Evolutionary conservation across 1,140 invertebrate genomes (phyloP).

Genomic region (Drosophila sucinea): DNA sequence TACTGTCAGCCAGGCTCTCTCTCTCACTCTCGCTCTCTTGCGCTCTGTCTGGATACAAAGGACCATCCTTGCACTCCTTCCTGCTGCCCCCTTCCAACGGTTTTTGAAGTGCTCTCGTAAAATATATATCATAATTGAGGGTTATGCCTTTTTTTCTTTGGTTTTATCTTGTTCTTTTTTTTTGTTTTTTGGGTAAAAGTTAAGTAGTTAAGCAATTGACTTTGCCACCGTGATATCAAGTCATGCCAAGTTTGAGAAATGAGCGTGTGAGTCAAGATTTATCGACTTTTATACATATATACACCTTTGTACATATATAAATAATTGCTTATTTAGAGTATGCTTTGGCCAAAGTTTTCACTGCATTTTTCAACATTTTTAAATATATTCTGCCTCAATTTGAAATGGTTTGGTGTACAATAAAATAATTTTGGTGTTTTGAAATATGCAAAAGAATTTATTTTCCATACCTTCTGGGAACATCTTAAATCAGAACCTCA

Average conservation of each 20-base stretch:
- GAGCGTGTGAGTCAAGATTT: conserved; percentile 33
- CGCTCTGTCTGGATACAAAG: conserved; percentile 33
- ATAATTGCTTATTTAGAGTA: neutral
- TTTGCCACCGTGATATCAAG: conserved; percentile 48
- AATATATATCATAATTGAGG: conserved; percentile 80
- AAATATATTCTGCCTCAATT: too few species aligned
- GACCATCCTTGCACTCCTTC: conserved; percentile 40
- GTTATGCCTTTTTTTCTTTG: conserved; percentile 39
- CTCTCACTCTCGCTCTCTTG: conserved; percentile 12
- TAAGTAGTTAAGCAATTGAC: conserved; percentile 59
- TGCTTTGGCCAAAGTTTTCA: neutral
- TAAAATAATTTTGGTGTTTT: too few species aligned
- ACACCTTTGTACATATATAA: neutral
- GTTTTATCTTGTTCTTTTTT: conserved; percentile 17
- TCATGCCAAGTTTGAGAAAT: conserved; percentile 67
- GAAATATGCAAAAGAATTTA: too few species aligned
- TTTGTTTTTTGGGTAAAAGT: conserved; percentile 40
- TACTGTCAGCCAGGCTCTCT: conserved; percentile 39
- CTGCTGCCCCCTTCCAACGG: conserved; percentile 40
- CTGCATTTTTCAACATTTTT: too few species aligned
- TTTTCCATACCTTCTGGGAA: too few species aligned
- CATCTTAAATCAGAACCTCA: too few species aligned
- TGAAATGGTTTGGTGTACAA: too few species aligned
- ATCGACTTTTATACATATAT: neutral
- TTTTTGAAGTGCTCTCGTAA: conserved; percentile 71